These are phyloP conservation scores for Zele albiditarsus DNA, from an alignment of 2,888 invertebrate species.

Conservation along the genomic window DNA sequence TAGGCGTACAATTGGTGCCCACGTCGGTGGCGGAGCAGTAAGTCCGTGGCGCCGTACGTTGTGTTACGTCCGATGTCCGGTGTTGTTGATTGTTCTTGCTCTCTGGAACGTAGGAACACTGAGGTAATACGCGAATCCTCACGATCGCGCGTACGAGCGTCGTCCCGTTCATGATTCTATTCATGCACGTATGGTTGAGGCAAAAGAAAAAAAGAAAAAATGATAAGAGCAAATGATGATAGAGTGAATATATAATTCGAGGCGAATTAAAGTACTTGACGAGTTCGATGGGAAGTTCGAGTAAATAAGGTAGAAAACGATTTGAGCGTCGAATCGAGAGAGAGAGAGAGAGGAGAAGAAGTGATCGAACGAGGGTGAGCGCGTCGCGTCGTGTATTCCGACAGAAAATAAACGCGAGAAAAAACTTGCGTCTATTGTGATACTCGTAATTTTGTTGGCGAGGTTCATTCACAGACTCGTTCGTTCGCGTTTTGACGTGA, in stretches of 20 bases:
- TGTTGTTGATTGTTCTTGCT: conserved; percentile 45
- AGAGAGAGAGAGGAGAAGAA: conserved; percentile 31
- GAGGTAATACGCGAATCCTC: conserved; percentile 62
- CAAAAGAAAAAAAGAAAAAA: conserved; percentile 11
- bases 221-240: background rate
- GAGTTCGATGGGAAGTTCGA: background rate
- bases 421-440: background rate
- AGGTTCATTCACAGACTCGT: conserved; percentile 6
- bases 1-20: conserved; percentile 54
- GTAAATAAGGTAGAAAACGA: background rate
- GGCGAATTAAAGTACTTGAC: background rate
- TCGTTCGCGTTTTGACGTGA: conserved; percentile 37
- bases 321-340: background rate
- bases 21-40: conserved; percentile 56
- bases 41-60: conserved; percentile 62
- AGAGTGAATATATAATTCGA: background rate
- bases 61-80: conserved; percentile 59
- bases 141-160: conserved; percentile 62
- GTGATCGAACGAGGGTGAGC: too few relatives aligned
- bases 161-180: conserved; percentile 58
- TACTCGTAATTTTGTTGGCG: conserved; percentile 26
- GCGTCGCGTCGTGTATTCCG: conserved; percentile 19
- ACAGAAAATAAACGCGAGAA: conserved; percentile 23
- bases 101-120: conserved; percentile 52
- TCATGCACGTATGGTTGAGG: background rate